phyloP scores from a whole-genome alignment of 64 coral and sea anemone species.

The Catalaphyllia jardinei region DNA sequence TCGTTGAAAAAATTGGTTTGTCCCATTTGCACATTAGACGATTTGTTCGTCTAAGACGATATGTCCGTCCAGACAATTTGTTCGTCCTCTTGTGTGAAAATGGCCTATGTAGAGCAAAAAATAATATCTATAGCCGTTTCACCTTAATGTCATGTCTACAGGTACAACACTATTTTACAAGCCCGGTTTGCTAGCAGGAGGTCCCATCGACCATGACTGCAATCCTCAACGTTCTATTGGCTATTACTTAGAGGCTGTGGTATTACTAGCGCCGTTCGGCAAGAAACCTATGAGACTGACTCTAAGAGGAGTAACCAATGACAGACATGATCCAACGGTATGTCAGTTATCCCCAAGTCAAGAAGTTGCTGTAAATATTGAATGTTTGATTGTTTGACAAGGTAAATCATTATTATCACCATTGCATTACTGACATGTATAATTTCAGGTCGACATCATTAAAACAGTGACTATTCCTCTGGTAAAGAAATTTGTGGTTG shows the following conservation, averaged over 20 bases:
- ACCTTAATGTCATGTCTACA: conserved; percentile 1
- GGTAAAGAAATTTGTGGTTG: conserved; percentile 88
- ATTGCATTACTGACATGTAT: too few species aligned
- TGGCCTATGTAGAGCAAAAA: too few species aligned
- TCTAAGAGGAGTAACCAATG: conserved; percentile 91
- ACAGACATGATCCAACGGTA: conserved; percentile 90
- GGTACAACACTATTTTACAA: conserved; percentile 97
- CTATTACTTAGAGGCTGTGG: conserved; percentile 86
- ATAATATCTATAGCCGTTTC: background rate
- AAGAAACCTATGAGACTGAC: conserved; percentile 92
- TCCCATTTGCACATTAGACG: too few species aligned
- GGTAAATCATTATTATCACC: too few species aligned
- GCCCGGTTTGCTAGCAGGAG: conserved; percentile 91
- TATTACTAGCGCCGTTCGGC: conserved; percentile 91
- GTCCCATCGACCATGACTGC: conserved; percentile 86
- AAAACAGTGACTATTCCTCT: conserved; percentile 91
- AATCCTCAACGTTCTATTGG: conserved; percentile 90
- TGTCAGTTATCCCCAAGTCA: conserved; percentile 19
- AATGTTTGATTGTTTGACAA: too few species aligned
- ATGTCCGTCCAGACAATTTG: too few species aligned
- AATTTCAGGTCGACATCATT: conserved; percentile 84
- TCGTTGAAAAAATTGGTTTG: too few species aligned
- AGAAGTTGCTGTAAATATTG: too few species aligned
- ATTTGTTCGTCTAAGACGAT: too few species aligned
- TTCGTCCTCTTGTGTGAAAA: too few species aligned